Percentiles rank a stretch among this genome's conserved stretches.
Conservation (phyloP, 1,140 invertebrate genomes). For the Colletes latitarsis region DNA sequence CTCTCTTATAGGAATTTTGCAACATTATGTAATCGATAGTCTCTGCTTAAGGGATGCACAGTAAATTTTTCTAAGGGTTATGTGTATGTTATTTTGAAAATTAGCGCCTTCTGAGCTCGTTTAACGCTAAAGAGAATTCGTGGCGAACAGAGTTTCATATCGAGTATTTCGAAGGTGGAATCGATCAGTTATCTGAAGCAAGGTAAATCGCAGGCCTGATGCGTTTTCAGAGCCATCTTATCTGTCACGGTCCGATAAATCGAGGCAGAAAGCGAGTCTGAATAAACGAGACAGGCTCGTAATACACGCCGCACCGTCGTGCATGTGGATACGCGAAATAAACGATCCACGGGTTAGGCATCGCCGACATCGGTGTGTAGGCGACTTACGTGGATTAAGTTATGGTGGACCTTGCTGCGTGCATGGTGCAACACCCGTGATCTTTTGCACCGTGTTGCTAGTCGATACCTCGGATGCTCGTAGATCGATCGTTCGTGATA, state of each 20-base stretch:
- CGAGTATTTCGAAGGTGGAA: background rate
- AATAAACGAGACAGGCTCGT: constrained; percentile 54
- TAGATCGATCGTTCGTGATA: constrained; percentile 43
- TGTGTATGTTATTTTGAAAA: no score
- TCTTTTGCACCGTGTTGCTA: constrained; percentile 42
- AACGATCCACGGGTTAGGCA: constrained; percentile 48
- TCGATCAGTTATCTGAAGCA: constrained; percentile 9
- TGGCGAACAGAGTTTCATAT: no score
- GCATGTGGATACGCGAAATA: constrained; percentile 51
- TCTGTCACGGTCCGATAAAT: constrained; percentile 49
- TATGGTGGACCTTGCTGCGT: constrained; percentile 54
- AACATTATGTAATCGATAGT: no score
- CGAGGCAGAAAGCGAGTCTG: constrained; percentile 45
- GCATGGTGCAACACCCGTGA: constrained; percentile 48
- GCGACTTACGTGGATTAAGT: constrained; percentile 58
- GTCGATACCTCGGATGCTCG: constrained; percentile 43
- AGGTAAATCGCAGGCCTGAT: constrained; percentile 28
- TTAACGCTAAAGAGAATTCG: no score
- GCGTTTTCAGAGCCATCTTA: constrained; percentile 43
- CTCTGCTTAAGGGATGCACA: no score
- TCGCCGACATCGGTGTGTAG: constrained; percentile 51
- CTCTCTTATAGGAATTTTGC: no score
- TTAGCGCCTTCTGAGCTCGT: no score
- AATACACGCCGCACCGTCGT: constrained; percentile 50
- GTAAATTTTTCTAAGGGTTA: no score